Percentiles rank a stretch among this genome's conserved stretches.
phyloP scores from a whole-genome alignment of 1,140 invertebrate genomes.

The Papilio polytes region DNA sequence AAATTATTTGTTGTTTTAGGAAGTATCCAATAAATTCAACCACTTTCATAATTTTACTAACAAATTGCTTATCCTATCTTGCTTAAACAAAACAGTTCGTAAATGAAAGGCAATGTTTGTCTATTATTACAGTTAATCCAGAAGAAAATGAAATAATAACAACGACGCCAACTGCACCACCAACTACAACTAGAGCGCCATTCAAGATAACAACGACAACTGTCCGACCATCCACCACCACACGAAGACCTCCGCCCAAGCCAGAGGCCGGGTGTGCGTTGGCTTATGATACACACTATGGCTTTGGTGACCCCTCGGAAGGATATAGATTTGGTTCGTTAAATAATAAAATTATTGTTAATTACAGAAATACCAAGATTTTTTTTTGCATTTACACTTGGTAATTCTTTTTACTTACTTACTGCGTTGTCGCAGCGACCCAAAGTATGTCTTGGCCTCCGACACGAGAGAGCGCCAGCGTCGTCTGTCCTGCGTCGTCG shows the following conservation, averaged over 20 bases:
- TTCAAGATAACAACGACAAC: background rate
- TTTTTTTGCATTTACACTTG: background rate
- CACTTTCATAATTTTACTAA: background rate
- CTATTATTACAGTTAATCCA: background rate
- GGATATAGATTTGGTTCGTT: conserved; percentile 74
- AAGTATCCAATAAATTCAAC: background rate
- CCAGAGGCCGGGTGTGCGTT: conserved; percentile 69
- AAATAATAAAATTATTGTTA: background rate
- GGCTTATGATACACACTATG: conserved; percentile 66
- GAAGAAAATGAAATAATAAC: conserved; percentile 38
- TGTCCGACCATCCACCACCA: conserved; percentile 40
- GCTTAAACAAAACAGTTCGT: background rate
- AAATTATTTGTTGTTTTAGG: background rate
- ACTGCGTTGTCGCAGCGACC: too few relatives aligned
- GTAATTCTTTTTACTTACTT: background rate
- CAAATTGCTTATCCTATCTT: background rate
- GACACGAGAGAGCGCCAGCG: too few relatives aligned
- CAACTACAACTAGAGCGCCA: conserved; percentile 38
- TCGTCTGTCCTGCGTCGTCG: too few relatives aligned
- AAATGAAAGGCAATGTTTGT: background rate
- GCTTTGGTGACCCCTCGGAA: conserved; percentile 61
- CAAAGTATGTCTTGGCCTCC: too few relatives aligned
- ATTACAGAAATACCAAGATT: background rate
- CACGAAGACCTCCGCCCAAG: conserved; percentile 54
- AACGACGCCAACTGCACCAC: conserved; percentile 35